Conservation (phyloP, 64 coral and sea anemone species). For the Astreopora myriophthalma region DNA sequence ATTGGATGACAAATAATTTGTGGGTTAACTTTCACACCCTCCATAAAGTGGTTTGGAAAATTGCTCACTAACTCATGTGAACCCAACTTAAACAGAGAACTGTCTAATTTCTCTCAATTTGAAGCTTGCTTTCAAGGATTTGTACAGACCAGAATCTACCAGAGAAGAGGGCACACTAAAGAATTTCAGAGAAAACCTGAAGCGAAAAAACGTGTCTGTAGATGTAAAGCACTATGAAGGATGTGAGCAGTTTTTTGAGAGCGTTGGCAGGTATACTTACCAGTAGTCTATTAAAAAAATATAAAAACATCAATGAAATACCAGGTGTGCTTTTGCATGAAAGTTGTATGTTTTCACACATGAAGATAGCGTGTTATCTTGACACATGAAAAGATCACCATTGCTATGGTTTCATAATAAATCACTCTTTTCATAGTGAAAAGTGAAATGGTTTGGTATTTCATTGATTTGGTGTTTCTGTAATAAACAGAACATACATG, state of each 20-base stretch:
- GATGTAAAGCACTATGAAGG: neutral
- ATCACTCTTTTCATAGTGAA: too few relatives aligned
- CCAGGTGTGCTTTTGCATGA: neutral
- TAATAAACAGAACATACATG: too few relatives aligned
- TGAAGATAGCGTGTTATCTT: neutral
- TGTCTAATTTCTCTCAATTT: neutral
- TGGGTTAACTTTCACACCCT: neutral
- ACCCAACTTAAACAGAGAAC: neutral
- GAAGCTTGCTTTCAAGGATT: neutral
- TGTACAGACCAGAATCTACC: neutral
- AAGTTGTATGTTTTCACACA: neutral
- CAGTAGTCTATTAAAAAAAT: neutral
- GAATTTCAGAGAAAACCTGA: neutral
- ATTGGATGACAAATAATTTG: neutral
- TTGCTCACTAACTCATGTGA: neutral
- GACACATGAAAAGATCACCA: neutral
- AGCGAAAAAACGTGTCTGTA: neutral
- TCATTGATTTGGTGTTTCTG: too few relatives aligned
- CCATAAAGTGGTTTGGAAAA: neutral
- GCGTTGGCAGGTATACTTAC: neutral
- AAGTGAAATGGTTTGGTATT: too few relatives aligned
- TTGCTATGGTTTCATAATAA: neutral
- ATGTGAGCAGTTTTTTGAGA: constrained; percentile 1
- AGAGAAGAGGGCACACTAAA: neutral
- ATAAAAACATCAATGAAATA: neutral